Conservation (phyloP, 2,888 invertebrate genomes). For the Mythimna vitellina region DNA sequence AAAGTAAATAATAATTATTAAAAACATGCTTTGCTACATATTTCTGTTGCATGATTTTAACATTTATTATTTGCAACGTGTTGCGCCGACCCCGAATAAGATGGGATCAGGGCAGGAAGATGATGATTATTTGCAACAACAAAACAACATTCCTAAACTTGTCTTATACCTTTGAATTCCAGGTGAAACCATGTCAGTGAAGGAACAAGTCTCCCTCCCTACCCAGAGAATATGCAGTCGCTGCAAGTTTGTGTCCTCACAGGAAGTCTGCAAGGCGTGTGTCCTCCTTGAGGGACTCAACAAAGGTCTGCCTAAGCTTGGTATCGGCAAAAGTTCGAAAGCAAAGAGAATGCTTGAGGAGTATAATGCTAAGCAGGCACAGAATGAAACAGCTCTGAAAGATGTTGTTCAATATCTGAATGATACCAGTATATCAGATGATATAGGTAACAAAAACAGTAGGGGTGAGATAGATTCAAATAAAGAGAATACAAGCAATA, state of each 20-base stretch:
- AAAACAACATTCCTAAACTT: no score
- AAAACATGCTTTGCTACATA: no score
- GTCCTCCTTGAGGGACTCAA: slow-evolving; percentile 98
- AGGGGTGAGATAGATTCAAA: slow-evolving; percentile 58
- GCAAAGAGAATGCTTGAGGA: slow-evolving; percentile 92
- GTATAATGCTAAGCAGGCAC: slow-evolving; percentile 79
- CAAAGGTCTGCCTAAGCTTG: slow-evolving; percentile 96
- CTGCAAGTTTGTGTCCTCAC: slow-evolving; percentile 98
- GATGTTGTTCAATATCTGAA: slow-evolving; percentile 75
- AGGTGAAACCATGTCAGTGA: slow-evolving; percentile 96
- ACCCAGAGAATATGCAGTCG: slow-evolving; percentile 94
- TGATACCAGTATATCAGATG: slow-evolving; percentile 61
- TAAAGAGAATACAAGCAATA: slow-evolving; percentile 40
- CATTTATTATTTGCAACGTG: no score
- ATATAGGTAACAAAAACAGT: slow-evolving; percentile 64
- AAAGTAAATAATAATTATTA: no score
- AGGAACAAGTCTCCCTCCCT: slow-evolving; percentile 95
- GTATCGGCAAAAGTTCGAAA: slow-evolving; percentile 97
- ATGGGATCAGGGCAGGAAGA: no score
- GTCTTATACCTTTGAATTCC: slow-evolving; percentile 64
- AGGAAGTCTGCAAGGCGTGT: slow-evolving; percentile 99
- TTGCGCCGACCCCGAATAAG: no score
- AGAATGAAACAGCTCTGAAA: slow-evolving; percentile 59
- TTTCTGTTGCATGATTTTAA: no score
- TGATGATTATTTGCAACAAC: no score